Conservation (phyloP, 2,888 invertebrate genomes). For the Lepidocyrtinus sp. region DNA sequence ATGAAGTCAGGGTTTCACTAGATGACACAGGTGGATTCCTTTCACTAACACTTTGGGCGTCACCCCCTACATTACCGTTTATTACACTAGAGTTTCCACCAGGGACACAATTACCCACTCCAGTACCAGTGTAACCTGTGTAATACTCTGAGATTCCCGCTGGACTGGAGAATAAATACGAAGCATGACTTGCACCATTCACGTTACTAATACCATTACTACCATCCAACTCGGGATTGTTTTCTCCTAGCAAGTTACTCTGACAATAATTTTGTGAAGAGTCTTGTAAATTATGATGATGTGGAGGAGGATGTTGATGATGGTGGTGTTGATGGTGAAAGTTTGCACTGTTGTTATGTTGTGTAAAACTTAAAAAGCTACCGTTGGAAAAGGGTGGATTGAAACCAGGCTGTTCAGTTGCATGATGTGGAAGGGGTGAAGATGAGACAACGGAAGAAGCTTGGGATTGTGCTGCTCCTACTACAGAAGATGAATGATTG, state of each 20-base stretch:
- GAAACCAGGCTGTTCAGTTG: slow-evolving; percentile 21
- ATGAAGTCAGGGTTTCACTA: slow-evolving; percentile 22
- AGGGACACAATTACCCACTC: not conserved
- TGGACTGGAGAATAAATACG: slow-evolving; percentile 30
- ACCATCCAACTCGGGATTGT: slow-evolving; percentile 29
- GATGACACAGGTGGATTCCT: slow-evolving; percentile 42
- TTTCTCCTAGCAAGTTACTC: slow-evolving; percentile 24
- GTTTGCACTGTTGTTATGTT: slow-evolving; percentile 38
- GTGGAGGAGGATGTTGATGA: slow-evolving; percentile 44
- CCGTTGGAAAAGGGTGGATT: slow-evolving; percentile 33
- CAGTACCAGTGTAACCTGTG: slow-evolving; percentile 19
- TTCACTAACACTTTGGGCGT: slow-evolving; percentile 21
- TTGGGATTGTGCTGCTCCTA: slow-evolving; percentile 35
- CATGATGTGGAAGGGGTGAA: slow-evolving; percentile 49
- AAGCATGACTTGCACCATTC: slow-evolving; percentile 26
- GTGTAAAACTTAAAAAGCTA: slow-evolving; percentile 39
- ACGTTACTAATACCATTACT: slow-evolving; percentile 23
- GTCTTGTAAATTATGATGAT: slow-evolving; percentile 20
- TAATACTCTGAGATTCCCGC: slow-evolving; percentile 50
- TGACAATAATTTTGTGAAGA: slow-evolving; percentile 39
- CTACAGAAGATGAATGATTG: slow-evolving; percentile 55
- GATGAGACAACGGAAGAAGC: slow-evolving; percentile 57
- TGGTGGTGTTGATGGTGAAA: slow-evolving; percentile 52
- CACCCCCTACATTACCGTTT: slow-evolving; percentile 25
- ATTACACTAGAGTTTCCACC: slow-evolving; percentile 25